Evolutionary conservation across 2,113 vertebrate genomes (phyloP), one percentile per base, ranked within the genome.

Genomic region (Scortum barcoo): DNA sequence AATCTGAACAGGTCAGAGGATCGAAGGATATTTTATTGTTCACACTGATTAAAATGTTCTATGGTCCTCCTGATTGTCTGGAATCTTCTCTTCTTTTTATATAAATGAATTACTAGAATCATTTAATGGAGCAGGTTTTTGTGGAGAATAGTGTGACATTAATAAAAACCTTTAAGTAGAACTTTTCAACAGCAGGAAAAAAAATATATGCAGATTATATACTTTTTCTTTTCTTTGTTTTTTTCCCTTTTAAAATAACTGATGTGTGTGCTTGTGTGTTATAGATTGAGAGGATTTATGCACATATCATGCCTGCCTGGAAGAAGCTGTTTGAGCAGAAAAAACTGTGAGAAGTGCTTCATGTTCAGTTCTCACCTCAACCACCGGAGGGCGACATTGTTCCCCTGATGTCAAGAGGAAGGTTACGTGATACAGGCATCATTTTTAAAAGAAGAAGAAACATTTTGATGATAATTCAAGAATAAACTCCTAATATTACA

Each of bases 231-330:
- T 36, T 36, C 33, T 36, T 36, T 36, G 6, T 36, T 36, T 36
- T 44, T 14, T 44, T 44, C 12, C 42, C 14, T 13, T 3, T 44
- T 11, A 44, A 44, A 44, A 16, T 30, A 19, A 4, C 33, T n/a
- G 20, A 33, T 19, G 26, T 58, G 6, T 78, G 50, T 73, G 65
- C 83, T 3, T 88, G 57, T 73, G 36, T 79, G 61, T 80, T 70
- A 7, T 84, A 95, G 93, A 95, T 95, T 44, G 94, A 94, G 63
- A 89, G 20, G 14, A 42, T 95, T 56, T 96, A 96, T 4, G 1
- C 80, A 5, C 79, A 92, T 81, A 95, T 96, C 85, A 85, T 93
- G 81, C 93, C 89, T 0, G 79, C 93, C 56, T 96, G 95, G 95
- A 90, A 92, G 90, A 92, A 94, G 36, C 91, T 90, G 17, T 94